Evolutionary conservation across 1,140 invertebrate species (phyloP), one percentile per base, ranked within the genome.

Genomic region (Saccostrea cuccullata): DNA sequence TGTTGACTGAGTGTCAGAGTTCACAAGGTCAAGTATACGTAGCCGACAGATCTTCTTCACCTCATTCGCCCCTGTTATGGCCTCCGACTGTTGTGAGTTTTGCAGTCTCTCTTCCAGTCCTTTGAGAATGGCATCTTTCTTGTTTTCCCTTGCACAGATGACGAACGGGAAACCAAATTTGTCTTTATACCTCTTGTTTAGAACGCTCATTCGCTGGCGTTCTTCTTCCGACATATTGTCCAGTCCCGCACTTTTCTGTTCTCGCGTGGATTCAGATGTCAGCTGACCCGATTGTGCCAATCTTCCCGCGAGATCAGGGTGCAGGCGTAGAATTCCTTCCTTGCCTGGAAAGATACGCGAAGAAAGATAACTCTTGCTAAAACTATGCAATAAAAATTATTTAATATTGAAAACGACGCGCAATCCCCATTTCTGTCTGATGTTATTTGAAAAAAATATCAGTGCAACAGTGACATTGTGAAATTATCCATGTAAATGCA

Each of bases 81-180:
- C 94, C 95, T 97, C 97, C 67, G 94, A 89, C 55, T 96, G 95
- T 58, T 88, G 91, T 6, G 94, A 92, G 92, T 97, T 97, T 60
- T 96, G 91, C 82, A 96, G 94, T 90, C 97, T 94, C 1, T 89
- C 89, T 89, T 96, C 94, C 15, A 97, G 93, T 60, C 96, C 96
- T 56, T 95, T 92, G 47, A 97, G 94, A 89, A 97, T 97, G 3
- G 96, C 95, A 55, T 95, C 93, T 30, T 96, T 95, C 92, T 96
- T 96, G 91, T 97, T 97, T 95, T 96, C 95, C 89, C 96, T 95
- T 11, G 96, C 96, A 92, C 96, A 97, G 84, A 97, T 96, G 55
- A 97, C 96, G 94, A 97, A 97, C 9, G 97, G 97, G 93, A 97
- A 97, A 58, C 96, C 96, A 94, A 97, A 97, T 91, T 97, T 97